Evolutionary conservation across 2,113 vertebrate species (phyloP), one percentile per base, ranked within the genome.

Genomic region (Casuarius casuarius): DNA sequence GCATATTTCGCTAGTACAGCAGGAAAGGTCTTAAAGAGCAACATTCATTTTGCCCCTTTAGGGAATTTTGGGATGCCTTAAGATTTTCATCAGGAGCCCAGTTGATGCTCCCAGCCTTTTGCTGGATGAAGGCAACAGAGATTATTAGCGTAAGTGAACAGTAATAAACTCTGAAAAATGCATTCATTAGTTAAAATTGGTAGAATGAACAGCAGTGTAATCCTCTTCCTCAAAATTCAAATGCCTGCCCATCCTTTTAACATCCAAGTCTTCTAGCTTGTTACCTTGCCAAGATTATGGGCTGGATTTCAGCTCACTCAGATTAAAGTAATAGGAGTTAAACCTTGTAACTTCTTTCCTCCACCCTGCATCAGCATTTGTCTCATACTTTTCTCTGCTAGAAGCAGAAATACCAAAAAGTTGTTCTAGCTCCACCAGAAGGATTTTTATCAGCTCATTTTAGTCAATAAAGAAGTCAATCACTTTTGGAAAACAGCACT

Each of bases 401-500:
- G 92, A 91, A 92, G 86, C 79, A 83, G 51, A 21, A 92, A 95
- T 84, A 86, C 56, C 79, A 67, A 89, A 78, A 62, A 70, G 63
- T 49, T 78, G 84, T 94, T 93, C 75, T 38, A 62, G 65, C 88
- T 94, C 86, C 92, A 83, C 54, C 78, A 70, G 83, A 77, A 94
- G 84, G 92, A 89, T 96, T 94, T 96, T 94, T 96, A 96, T 96
- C 96, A 97, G 94, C 92, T 97, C 91, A 97, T 97, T 97, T 96
- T 96, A 92, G 94, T 97, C 97, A 97, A 97, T 59, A 59, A 59
- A 96, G 88, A 95, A 97, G 95, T 97, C 96, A 97, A 97, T 97
- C 96, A 97, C 89, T 95, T 40, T 62, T 86, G 84, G 91, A 96
- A 96, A 92, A 79, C 4, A 95, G 92, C 75, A 49, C 87, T 88